Conservation (phyloP, 1,140 invertebrate genomes). For the Drosophila sproati region DNA sequence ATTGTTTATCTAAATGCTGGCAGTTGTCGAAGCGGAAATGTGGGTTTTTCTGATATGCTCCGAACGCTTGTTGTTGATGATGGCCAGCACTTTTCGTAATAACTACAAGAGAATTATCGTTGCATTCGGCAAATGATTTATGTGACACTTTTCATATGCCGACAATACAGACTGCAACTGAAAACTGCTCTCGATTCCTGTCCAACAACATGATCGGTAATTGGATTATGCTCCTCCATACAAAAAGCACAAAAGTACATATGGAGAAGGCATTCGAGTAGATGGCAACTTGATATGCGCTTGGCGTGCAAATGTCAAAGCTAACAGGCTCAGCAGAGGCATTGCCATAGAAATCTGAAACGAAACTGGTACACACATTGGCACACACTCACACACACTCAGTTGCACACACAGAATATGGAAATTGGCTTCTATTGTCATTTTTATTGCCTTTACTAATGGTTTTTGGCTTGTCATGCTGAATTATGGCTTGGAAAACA, state of each 20-base stretch:
- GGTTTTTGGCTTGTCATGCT: slow-evolving; percentile 77
- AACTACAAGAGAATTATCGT: slow-evolving; percentile 27
- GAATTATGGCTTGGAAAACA: slow-evolving; percentile 73
- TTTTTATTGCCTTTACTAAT: slow-evolving; percentile 81
- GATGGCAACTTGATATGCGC: slow-evolving; percentile 16
- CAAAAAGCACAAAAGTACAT: neutral
- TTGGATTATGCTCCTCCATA: slow-evolving; percentile 48
- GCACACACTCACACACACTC: slow-evolving; percentile 46
- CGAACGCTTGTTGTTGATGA: slow-evolving; percentile 14
- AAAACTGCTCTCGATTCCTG: slow-evolving; percentile 5
- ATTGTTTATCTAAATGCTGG: slow-evolving; percentile 56
- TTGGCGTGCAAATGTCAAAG: slow-evolving; percentile 24
- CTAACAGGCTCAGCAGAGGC: neutral
- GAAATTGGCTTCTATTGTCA: slow-evolving; percentile 82
- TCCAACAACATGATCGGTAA: slow-evolving; percentile 35
- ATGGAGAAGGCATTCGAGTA: slow-evolving; percentile 11
- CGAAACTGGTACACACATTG: slow-evolving; percentile 36
- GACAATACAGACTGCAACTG: slow-evolving; percentile 6
- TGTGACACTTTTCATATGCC: slow-evolving; percentile 61
- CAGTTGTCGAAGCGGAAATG: slow-evolving; percentile 42
- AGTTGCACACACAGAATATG: slow-evolving; percentile 58
- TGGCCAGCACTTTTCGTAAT: slow-evolving; percentile 42
- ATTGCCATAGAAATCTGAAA: slow-evolving; percentile 45
- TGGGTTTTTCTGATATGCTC: slow-evolving; percentile 23
- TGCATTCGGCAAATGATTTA: slow-evolving; percentile 60